phyloP scores from a whole-genome alignment of 2,797 vertebrate genomes.

The Onychomys arenicola region DNA sequence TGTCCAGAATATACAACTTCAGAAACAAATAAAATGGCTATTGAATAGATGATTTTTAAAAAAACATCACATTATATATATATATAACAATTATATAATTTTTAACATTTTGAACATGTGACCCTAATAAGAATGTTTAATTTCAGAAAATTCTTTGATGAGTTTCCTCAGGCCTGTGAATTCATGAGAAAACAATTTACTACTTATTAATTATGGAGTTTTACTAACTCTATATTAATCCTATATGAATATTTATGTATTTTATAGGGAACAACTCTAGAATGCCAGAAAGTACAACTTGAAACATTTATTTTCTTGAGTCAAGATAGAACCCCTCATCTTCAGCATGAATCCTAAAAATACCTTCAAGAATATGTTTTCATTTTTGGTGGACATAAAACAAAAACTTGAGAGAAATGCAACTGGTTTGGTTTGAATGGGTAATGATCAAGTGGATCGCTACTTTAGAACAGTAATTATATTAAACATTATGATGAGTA shows the following conservation, averaged over 20 bases:
- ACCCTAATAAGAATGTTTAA: neutral
- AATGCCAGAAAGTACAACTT: neutral
- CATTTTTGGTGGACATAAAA: no score
- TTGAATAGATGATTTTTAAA: neutral
- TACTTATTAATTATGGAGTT: neutral
- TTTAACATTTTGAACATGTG: neutral
- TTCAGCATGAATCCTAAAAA: neutral
- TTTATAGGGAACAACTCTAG: neutral
- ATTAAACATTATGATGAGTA: neutral
- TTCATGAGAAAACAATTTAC: neutral
- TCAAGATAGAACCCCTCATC: neutral
- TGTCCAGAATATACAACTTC: neutral
- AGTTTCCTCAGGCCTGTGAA: neutral
- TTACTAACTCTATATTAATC: neutral
- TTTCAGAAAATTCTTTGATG: neutral
- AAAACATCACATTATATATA: neutral
- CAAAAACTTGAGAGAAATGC: neutral
- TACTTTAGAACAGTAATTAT: neutral
- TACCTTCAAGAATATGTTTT: neutral
- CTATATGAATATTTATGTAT: neutral
- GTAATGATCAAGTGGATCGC: neutral
- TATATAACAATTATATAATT: neutral
- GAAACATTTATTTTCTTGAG: neutral
- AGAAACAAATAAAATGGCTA: neutral
- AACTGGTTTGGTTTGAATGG: neutral